Base-by-base conservation (phyloP, 1,140 invertebrate genomes). In the Pseudomyrmex pallidus region DNA sequence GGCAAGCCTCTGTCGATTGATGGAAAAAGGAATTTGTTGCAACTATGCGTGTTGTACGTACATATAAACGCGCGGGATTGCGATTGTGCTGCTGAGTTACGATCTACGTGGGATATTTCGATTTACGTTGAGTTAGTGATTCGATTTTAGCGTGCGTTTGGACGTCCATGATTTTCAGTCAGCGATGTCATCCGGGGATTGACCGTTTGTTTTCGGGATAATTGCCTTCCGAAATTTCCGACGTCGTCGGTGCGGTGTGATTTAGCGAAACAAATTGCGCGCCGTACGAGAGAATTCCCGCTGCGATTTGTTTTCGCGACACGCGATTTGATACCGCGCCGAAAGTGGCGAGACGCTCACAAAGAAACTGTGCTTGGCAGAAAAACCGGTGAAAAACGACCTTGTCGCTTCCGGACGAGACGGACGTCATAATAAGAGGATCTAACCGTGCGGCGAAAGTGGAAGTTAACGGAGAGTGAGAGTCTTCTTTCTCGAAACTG, bases 391-490 rank as follows among this genome's bases (percentile, higher is more conserved):
- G 62, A 46, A 63, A 70, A 59, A 50, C 44, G 76, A 20, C 20
- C 61, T 20, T 80, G 54, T 72, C 44, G 20, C 66, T 8, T 35
- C 8, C 70, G 61, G 72, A 54, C 70, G 72, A 82, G 46, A 63
- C 78, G 70, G 25, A 62, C 70, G 59, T 61, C 15, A 22, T 63
- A 35, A 35, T 35, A 82, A 68, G 62, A 85, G 84, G 52, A 54
- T 78, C 70, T 59, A 70, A 13, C 66, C 76, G 70, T 35, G 57
- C 57, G 64, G 22, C 7, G 82, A 93, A 93, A 93, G 92, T 92
- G 90, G 90, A 91, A 93, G 91, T 89, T 87, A 89, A 90, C 91
- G 76, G 90, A 93, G 88, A 93, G 91, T 90, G 92, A 93, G 91
- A 92, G 92, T 92, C 85, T 87, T 72, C 15, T 57, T 20, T 25